A percentile compares a stretch with the other conserved stretches of the same genome.
Conservation (phyloP, 2,797 vertebrate species). For the Periophthalmus magnuspinnatus region DNA sequence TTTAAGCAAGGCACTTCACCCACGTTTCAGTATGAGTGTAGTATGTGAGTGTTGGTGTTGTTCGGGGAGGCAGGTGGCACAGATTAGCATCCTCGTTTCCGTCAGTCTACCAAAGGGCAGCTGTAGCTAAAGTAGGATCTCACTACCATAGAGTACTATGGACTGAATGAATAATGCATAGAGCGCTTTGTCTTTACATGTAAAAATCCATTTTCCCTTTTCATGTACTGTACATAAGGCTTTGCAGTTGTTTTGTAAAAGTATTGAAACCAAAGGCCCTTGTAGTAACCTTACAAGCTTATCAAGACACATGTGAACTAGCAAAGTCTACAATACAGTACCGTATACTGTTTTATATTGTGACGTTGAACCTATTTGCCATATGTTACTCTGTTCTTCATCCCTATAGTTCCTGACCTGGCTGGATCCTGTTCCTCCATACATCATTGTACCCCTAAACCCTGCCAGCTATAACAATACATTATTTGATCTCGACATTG, state of each 20-base stretch:
- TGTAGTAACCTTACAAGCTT: not conserved
- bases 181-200: no score
- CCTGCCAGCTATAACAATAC: not conserved
- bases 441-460: not conserved
- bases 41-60: no score
- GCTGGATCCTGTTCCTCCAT: not conserved
- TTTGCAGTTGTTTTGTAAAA: not conserved
- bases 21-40: no score
- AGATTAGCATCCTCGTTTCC: no score
- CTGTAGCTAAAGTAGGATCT: no score
- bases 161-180: no score
- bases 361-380: not conserved
- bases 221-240: not conserved
- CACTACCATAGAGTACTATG: no score
- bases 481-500: slow-evolving; percentile 1
- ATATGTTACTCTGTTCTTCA: not conserved
- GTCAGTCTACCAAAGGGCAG: no score
- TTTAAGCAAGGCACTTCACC: no score
- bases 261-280: not conserved
- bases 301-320: not conserved
- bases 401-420: not conserved
- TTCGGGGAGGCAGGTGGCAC: no score
- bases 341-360: not conserved
- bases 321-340: not conserved
- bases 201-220: no score